Evolutionary conservation across 2,797 vertebrate genomes (phyloP).

Genomic region (Neopelma chrysocephalum): DNA sequence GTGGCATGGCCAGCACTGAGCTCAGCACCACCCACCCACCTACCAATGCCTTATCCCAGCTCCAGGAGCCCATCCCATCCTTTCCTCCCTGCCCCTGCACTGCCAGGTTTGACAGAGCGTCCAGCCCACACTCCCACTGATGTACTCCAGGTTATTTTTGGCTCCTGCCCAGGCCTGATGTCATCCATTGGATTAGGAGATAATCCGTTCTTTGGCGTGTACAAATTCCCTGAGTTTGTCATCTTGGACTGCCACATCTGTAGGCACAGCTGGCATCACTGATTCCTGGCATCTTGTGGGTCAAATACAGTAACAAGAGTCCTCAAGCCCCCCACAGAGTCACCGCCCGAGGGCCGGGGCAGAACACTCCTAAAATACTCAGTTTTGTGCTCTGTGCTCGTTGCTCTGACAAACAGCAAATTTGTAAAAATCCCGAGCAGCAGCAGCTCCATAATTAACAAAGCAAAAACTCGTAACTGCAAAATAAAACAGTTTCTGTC

Average conservation of each 20-base stretch:
- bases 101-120: accelerated
- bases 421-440: background rate
- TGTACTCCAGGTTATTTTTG: background rate
- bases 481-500: background rate
- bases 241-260: background rate
- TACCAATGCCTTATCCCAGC: background rate
- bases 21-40: background rate
- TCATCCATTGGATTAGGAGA: background rate
- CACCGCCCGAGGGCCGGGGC: background rate
- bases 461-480: background rate
- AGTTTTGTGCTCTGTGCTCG: background rate
- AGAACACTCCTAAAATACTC: background rate
- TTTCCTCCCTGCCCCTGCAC: background rate
- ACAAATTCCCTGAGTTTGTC: background rate
- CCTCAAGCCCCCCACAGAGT: accelerated
- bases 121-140: background rate
- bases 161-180: background rate
- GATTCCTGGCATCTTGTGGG: background rate
- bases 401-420: background rate
- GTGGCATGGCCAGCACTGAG: accelerated
- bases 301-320: background rate
- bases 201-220: background rate
- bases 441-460: background rate
- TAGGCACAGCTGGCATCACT: background rate
- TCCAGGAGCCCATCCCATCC: background rate